A percentile compares a stretch with the other conserved stretches of the same genome.
These are phyloP conservation scores for Nematolebias whitei DNA, from an alignment of 2,113 vertebrate genomes.

Conservation along the genomic window DNA sequence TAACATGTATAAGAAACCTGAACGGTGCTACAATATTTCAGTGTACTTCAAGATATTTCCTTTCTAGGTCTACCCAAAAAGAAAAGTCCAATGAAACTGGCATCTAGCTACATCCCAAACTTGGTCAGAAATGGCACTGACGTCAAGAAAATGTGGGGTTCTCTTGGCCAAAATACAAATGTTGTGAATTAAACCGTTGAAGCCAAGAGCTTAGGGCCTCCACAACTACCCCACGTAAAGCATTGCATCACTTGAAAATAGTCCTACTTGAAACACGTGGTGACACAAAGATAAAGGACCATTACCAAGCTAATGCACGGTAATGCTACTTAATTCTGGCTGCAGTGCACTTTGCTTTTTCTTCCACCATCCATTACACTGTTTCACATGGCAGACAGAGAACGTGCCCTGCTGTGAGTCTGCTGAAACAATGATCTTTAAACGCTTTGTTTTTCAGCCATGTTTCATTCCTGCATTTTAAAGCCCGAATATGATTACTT, in stretches of 20 bases:
- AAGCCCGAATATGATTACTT: conserved; percentile 14
- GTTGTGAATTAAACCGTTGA: neutral
- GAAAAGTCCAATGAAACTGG: too few species aligned
- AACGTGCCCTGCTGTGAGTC: conserved; percentile 8
- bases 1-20: too few species aligned
- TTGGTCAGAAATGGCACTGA: too few species aligned
- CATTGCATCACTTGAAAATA: conserved; percentile 41
- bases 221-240: conserved; percentile 6
- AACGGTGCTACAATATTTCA: too few species aligned
- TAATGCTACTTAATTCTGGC: conserved; percentile 20
- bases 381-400: conserved; percentile 20
- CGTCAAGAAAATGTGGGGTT: too few species aligned
- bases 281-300: conserved; percentile 10
- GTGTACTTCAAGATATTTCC: neutral
- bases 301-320: conserved; percentile 7
- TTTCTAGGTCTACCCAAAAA: neutral
- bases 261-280: conserved; percentile 40
- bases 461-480: neutral
- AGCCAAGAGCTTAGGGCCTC: conserved; percentile 10
- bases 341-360: neutral
- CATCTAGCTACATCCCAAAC: too few species aligned
- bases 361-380: conserved; percentile 12
- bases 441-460: neutral
- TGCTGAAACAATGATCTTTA: conserved; percentile 14
- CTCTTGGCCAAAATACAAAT: neutral